Evolutionary conservation across 2,113 vertebrate species (phyloP).

Genomic region (Gasterosteus aculeatus): DNA sequence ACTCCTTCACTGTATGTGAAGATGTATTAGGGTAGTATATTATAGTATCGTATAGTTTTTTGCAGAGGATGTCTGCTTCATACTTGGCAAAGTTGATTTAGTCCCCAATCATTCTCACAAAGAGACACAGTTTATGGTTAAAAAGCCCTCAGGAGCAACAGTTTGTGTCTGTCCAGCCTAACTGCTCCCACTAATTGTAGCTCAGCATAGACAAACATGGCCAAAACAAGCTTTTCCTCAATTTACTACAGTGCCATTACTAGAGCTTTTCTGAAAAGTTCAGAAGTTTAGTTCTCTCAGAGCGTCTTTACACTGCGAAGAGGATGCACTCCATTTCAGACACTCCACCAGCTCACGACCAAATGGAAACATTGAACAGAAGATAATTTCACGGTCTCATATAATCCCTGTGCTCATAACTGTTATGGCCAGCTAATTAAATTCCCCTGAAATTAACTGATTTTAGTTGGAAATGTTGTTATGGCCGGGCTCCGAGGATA

Average conservation of each 20-base stretch:
- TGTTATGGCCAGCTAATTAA: not conserved
- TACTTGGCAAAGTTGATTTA: too few relatives aligned
- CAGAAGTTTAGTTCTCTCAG: not conserved
- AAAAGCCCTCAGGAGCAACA: too few relatives aligned
- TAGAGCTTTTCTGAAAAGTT: too few relatives aligned
- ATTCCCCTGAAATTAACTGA: not conserved
- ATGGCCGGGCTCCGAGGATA: not conserved
- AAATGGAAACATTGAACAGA: not conserved
- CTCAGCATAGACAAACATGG: too few relatives aligned
- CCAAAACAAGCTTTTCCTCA: too few relatives aligned
- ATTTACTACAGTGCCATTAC: too few relatives aligned
- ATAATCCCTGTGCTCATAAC: not conserved
- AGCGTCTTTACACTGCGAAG: not conserved
- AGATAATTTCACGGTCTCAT: not conserved
- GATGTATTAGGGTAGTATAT: not conserved
- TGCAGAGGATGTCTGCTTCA: too few relatives aligned
- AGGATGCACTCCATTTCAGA: not conserved
- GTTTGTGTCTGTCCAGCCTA: too few relatives aligned
- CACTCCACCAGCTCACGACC: not conserved
- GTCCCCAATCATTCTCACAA: too few relatives aligned
- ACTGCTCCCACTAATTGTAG: too few relatives aligned
- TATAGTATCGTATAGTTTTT: too few relatives aligned
- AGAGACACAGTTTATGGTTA: too few relatives aligned
- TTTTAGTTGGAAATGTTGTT: not conserved
- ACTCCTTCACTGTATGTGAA: not conserved